Percentiles rank a stretch among this genome's conserved stretches.
Conservation (phyloP, 2,888 invertebrate genomes). For the Yponomeuta sedellus region DNA sequence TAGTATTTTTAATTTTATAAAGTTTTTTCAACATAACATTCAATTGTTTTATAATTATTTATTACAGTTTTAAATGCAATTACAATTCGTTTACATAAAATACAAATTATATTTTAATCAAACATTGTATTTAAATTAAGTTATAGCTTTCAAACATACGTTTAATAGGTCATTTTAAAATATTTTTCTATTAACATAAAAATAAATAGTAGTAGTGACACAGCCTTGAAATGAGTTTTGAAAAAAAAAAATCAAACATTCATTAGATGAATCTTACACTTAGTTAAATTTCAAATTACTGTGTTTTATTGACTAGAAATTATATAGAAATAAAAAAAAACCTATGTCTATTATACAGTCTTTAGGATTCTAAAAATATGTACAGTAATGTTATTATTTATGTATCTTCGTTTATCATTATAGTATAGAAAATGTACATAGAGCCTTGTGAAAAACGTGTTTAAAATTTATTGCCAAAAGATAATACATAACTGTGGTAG, state of each 20-base stretch:
- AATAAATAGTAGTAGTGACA: background rate
- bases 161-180: background rate
- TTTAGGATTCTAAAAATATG: constrained; percentile 68
- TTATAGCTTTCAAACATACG: background rate
- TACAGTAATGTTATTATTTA: constrained; percentile 36
- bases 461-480: too few relatives aligned
- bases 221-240: constrained; percentile 4
- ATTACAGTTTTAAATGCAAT: constrained; percentile 31
- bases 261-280: background rate
- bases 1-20: constrained; percentile 38
- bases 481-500: too few relatives aligned
- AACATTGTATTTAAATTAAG: background rate
- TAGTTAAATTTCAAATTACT: background rate
- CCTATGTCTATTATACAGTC: constrained; percentile 50
- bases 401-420: constrained; percentile 1
- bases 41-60: constrained; percentile 25
- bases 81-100: constrained; percentile 7
- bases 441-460: background rate
- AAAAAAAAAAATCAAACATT: background rate
- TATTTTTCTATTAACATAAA: background rate
- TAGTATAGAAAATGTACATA: background rate
- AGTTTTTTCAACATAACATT: constrained; percentile 43
- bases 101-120: background rate
- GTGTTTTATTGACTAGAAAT: background rate
- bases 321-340: background rate